These are phyloP conservation scores for Perizoma flavofasciatum DNA, from an alignment of 2,888 invertebrate genomes.

Conservation along the genomic window DNA sequence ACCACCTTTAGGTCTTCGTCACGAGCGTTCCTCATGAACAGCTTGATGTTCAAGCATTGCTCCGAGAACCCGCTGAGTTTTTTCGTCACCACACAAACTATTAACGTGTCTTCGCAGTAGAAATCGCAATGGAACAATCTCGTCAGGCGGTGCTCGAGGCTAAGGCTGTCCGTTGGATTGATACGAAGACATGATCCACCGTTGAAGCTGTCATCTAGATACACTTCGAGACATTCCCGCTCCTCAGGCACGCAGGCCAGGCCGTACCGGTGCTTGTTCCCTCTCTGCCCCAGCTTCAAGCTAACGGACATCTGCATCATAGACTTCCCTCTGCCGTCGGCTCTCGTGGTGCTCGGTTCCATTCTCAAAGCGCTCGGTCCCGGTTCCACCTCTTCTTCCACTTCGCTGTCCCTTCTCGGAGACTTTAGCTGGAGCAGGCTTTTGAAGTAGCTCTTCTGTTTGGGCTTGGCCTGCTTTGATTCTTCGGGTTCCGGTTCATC, in stretches of 20 bases:
- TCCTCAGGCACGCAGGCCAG: conserved; percentile 56
- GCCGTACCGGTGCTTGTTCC: conserved; percentile 40
- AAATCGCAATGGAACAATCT: conserved; percentile 72
- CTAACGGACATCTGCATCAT: conserved; percentile 50
- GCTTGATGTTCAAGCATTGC: conserved; percentile 58
- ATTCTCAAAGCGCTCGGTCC: neutral
- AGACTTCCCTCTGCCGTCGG: conserved; percentile 32
- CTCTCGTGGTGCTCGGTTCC: neutral
- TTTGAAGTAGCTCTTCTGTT: conserved; percentile 40
- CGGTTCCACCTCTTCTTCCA: conserved; percentile 5
- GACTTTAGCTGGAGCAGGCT: conserved; percentile 39
- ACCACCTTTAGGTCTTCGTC: conserved; percentile 38
- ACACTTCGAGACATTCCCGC: conserved; percentile 60
- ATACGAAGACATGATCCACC: conserved; percentile 82
- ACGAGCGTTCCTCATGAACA: conserved; percentile 43
- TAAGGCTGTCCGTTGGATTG: conserved; percentile 57
- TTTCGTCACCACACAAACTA: conserved; percentile 72
- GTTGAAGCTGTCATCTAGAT: conserved; percentile 71
- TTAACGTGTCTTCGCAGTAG: conserved; percentile 45
- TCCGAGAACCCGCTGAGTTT: conserved; percentile 37
- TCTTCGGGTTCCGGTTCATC: conserved; percentile 4
- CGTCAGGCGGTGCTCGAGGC: conserved; percentile 45
- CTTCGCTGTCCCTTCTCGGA: conserved; percentile 13
- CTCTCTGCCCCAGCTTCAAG: conserved; percentile 44
- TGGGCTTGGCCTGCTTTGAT: conserved; percentile 32